Conservation (phyloP, 1,140 invertebrate species). For the Druon quercuslanigerum region DNA sequence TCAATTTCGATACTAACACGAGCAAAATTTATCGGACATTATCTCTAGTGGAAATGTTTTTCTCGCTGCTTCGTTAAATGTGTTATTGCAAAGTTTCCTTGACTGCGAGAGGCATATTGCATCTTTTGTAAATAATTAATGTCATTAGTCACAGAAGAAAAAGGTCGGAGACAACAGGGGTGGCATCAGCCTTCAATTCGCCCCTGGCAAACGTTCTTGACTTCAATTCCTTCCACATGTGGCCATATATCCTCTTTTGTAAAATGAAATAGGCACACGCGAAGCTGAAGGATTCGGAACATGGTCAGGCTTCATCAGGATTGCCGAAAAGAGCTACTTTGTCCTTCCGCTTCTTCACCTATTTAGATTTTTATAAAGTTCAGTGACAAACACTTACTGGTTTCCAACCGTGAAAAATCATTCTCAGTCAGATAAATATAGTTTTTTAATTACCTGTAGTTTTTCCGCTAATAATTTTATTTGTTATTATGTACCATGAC, state of each 20-base stretch:
- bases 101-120: background rate
- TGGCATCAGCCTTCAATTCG: constrained; percentile 28
- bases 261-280: constrained; percentile 5
- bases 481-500: too few relatives aligned
- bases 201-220: constrained; percentile 53
- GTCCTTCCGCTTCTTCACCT: constrained; percentile 41
- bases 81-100: background rate
- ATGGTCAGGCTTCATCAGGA: constrained; percentile 46
- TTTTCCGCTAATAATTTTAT: too few relatives aligned
- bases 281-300: constrained; percentile 59
- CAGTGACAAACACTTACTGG: too few relatives aligned
- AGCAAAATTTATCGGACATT: background rate
- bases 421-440: too few relatives aligned
- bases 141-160: constrained; percentile 31
- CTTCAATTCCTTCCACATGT: constrained; percentile 48
- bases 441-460: too few relatives aligned
- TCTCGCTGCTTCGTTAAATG: background rate
- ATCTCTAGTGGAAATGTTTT: background rate
- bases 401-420: too few relatives aligned
- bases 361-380: too few relatives aligned
- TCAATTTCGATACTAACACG: background rate
- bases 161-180: background rate
- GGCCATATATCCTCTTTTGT: constrained; percentile 23
- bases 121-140: constrained; percentile 22
- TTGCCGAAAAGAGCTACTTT: constrained; percentile 43